Percentiles rank a stretch among this genome's conserved stretches.
These are phyloP conservation scores for Xiphophorus hellerii DNA, from an alignment of 2,113 vertebrate species.

Conservation along the genomic window DNA sequence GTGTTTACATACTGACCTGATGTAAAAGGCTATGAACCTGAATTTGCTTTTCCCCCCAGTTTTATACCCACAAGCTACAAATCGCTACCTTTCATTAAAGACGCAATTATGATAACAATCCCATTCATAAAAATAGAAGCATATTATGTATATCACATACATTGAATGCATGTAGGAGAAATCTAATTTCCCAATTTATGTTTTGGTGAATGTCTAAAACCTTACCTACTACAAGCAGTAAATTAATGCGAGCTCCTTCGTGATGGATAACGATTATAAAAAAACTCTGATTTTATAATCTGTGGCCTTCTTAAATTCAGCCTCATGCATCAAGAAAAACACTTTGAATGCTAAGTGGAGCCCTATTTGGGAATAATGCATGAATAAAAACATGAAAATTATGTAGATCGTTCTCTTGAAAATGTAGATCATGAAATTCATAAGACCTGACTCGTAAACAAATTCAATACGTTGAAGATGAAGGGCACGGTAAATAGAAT, in stretches of 20 bases:
- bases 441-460: conserved; percentile 9
- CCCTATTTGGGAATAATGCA: conserved; percentile 9
- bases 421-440: conserved; percentile 36
- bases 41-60: background rate
- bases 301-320: conserved; percentile 32
- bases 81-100: background rate
- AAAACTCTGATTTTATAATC: conserved; percentile 10
- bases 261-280: background rate
- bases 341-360: conserved; percentile 9
- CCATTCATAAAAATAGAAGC: background rate
- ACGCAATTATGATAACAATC: background rate
- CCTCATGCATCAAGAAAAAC: conserved; percentile 18
- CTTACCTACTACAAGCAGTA: background rate
- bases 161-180: background rate
- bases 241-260: conserved; percentile 10
- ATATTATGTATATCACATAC: background rate
- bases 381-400: conserved; percentile 72
- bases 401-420: conserved; percentile 43
- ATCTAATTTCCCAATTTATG: background rate
- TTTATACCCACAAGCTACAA: background rate
- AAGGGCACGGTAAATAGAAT: conserved; percentile 53
- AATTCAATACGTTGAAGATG: conserved; percentile 33
- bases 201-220: background rate
- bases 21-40: too few species aligned
- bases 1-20: too few species aligned